These are phyloP conservation scores for Drosophila buzzatii DNA, from an alignment of 2,888 invertebrate species.

Conservation along the genomic window DNA sequence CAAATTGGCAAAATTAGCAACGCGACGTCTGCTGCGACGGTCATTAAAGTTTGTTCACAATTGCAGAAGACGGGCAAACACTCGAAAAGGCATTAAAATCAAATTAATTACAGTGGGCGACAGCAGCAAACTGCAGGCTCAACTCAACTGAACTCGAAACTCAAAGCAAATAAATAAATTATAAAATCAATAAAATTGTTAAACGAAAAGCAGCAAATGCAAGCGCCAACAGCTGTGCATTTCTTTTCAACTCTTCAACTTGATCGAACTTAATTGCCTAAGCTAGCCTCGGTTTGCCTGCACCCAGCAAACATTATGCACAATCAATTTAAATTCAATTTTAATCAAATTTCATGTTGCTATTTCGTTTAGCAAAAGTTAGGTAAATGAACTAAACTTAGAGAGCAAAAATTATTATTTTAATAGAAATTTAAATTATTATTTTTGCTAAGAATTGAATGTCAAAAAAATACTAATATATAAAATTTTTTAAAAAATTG, in stretches of 20 bases:
- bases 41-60: slow-evolving; percentile 72
- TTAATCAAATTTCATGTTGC: background rate
- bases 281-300: background rate
- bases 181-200: slow-evolving; percentile 69
- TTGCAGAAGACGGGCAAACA: slow-evolving; percentile 33
- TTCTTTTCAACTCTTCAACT: background rate
- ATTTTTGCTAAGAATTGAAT: too few relatives aligned
- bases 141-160: slow-evolving; percentile 11
- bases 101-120: slow-evolving; percentile 75
- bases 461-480: too few relatives aligned
- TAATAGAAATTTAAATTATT: too few relatives aligned
- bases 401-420: too few relatives aligned
- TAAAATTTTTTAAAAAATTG: too few relatives aligned
- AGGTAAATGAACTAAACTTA: background rate
- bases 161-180: slow-evolving; percentile 69
- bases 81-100: slow-evolving; percentile 79
- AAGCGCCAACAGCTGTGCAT: slow-evolving; percentile 38
- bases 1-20: slow-evolving; percentile 75
- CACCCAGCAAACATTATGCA: background rate
- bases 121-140: slow-evolving; percentile 35
- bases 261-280: background rate
- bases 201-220: slow-evolving; percentile 14
- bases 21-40: slow-evolving; percentile 58
- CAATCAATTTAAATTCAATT: background rate
- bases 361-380: background rate